phyloP scores from a whole-genome alignment of 2,888 invertebrate species.

The Sthenelais limicola region DNA sequence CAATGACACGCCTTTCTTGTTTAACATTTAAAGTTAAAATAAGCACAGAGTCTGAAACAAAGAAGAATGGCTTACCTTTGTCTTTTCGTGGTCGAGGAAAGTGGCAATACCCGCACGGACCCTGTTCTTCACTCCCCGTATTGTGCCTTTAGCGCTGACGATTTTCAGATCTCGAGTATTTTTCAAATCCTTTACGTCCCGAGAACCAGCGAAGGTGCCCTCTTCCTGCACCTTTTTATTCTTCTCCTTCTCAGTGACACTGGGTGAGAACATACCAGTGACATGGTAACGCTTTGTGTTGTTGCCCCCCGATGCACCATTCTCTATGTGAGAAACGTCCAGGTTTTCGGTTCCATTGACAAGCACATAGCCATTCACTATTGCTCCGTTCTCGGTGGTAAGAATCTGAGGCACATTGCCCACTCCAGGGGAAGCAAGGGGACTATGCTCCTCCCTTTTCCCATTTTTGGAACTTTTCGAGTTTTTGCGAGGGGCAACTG shows the following conservation, averaged over 20 bases:
- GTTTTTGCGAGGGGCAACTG: no score
- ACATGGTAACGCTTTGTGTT: constrained; percentile 22
- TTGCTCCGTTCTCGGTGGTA: constrained; percentile 28
- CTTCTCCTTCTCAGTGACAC: not conserved
- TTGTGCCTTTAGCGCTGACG: constrained; percentile 91
- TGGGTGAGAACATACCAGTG: not conserved
- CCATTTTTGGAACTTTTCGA: no score
- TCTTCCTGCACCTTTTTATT: not conserved
- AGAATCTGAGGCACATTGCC: constrained; percentile 27
- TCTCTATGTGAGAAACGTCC: not conserved
- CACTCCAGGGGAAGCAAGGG: not conserved
- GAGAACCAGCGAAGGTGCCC: constrained; percentile 45
- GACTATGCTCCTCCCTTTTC: not conserved
- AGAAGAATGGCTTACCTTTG: constrained; percentile 47
- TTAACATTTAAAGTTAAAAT: no score
- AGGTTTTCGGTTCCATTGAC: constrained; percentile 28
- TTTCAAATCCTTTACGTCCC: constrained; percentile 58
- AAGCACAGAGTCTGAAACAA: no score
- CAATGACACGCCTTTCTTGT: no score
- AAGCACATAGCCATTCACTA: constrained; percentile 31
- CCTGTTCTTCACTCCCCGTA: constrained; percentile 93
- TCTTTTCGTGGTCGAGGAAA: constrained; percentile 74
- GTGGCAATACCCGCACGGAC: constrained; percentile 95
- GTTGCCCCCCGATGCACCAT: not conserved
- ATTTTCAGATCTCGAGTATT: constrained; percentile 74